Evolutionary conservation across 2,888 invertebrate species (phyloP).

Genomic region (Scaeva pyrastri): DNA sequence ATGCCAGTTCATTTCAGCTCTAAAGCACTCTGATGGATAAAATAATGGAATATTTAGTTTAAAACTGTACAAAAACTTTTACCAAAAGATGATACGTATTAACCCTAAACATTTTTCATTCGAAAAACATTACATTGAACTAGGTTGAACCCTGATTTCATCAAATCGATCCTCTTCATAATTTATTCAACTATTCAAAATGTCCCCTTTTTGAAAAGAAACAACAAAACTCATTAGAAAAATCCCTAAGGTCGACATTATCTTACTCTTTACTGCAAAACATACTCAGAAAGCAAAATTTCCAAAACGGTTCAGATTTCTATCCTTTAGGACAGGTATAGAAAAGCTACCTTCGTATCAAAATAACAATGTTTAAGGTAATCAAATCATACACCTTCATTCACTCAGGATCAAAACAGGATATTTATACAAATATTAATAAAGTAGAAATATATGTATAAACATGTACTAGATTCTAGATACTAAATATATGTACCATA

Average conservation of each 20-base stretch:
- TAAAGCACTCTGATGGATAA: neutral
- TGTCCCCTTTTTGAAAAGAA: neutral
- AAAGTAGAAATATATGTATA: constrained; percentile 38
- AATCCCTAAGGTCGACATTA: constrained; percentile 41
- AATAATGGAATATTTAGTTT: constrained; percentile 8
- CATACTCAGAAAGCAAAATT: constrained; percentile 39
- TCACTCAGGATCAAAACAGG: constrained; percentile 38
- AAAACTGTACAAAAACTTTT: neutral
- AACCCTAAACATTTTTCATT: neutral
- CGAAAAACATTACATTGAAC: neutral
- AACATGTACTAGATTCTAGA: constrained; percentile 64
- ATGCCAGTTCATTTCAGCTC: neutral
- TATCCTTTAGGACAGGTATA: neutral
- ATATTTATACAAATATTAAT: constrained; percentile 24
- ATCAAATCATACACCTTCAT: constrained; percentile 49
- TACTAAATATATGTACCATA: no score
- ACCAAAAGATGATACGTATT: neutral
- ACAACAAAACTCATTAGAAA: constrained; percentile 23
- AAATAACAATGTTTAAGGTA: constrained; percentile 42
- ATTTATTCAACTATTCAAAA: constrained; percentile 40
- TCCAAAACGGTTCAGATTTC: constrained; percentile 33
- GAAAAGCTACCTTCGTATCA: constrained; percentile 37
- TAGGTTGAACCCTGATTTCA: neutral
- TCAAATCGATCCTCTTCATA: constrained; percentile 57
- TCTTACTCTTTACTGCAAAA: constrained; percentile 38